These are phyloP conservation scores for Cosmia pyralina DNA, from an alignment of 2,888 invertebrate species.

Conservation along the genomic window DNA sequence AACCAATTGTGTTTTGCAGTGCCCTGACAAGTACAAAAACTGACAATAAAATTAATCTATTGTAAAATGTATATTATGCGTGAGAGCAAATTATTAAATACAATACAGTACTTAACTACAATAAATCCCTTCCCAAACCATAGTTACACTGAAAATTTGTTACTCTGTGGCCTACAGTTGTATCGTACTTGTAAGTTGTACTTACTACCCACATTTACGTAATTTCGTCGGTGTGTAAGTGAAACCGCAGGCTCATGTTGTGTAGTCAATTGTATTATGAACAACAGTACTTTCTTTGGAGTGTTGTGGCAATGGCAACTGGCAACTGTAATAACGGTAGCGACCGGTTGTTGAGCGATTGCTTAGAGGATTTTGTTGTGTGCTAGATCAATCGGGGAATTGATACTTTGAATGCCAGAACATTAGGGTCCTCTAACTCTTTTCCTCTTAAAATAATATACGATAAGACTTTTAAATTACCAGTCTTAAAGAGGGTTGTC, in stretches of 20 bases:
- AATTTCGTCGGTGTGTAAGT: conserved; percentile 37
- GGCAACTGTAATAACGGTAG: conserved; percentile 45
- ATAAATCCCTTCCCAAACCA: not conserved
- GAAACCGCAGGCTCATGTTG: conserved; percentile 46
- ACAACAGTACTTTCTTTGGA: conserved; percentile 45
- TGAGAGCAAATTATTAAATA: no score
- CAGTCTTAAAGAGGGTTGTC: not conserved
- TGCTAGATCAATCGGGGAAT: conserved; percentile 6
- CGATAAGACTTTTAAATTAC: not conserved
- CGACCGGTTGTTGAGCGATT: conserved; percentile 31
- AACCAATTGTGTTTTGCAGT: no score
- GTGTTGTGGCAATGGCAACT: conserved; percentile 36
- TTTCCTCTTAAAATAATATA: not conserved
- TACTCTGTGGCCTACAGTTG: conserved; percentile 37
- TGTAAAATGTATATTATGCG: no score
- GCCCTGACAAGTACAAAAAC: no score
- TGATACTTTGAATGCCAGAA: not conserved
- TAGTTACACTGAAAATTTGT: conserved; percentile 1
- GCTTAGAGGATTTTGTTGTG: conserved; percentile 10
- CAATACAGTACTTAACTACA: not conserved
- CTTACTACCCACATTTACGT: conserved; percentile 32
- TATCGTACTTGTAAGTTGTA: conserved; percentile 18
- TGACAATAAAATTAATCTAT: no score
- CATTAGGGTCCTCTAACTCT: not conserved
- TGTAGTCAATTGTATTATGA: conserved; percentile 45